phyloP scores from a whole-genome alignment of 2,113 vertebrate genomes.

The Urocynchramus pylzowi region DNA sequence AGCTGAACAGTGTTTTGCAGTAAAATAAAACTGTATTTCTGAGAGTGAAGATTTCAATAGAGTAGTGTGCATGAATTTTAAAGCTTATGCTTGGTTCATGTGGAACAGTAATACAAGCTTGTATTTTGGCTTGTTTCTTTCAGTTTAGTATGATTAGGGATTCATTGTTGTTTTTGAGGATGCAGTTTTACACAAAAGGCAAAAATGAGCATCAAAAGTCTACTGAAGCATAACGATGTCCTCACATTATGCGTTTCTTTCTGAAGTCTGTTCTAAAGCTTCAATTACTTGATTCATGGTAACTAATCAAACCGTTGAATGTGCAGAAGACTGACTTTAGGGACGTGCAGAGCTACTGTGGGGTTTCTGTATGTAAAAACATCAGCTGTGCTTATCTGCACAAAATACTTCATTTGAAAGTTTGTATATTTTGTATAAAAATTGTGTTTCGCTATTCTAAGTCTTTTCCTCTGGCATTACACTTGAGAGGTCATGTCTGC shows the following conservation, averaged over 20 bases:
- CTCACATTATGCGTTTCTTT: background rate
- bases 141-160: background rate
- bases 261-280: background rate
- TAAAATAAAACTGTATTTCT: background rate
- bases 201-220: background rate
- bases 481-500: background rate
- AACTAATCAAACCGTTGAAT: background rate
- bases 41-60: background rate
- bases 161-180: background rate
- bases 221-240: background rate
- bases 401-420: background rate
- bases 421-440: background rate
- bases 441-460: background rate
- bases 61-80: background rate
- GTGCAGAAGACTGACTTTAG: background rate
- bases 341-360: background rate
- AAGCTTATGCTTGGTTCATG: background rate
- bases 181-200: background rate
- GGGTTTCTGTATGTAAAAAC: background rate
- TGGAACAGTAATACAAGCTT: background rate
- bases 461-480: background rate
- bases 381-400: background rate
- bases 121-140: background rate
- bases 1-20: background rate
- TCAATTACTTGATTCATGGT: fast-evolving